A percentile compares a stretch with the other conserved stretches of the same genome.
Evolutionary conservation across 2,113 vertebrate species (phyloP).

Genomic region (Pavo muticus): DNA sequence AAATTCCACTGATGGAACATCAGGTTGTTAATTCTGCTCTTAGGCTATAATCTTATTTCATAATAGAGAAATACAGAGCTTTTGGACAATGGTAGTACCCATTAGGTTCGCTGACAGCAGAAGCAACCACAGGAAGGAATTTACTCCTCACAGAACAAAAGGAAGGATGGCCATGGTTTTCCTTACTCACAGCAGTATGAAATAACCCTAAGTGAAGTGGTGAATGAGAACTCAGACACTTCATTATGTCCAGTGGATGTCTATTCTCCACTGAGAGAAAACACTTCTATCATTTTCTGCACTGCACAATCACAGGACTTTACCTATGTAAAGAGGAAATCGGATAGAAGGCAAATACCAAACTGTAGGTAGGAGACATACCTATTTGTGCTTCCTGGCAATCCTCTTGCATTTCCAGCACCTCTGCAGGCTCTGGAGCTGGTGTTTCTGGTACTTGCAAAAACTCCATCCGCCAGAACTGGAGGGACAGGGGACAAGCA

Average conservation of each 20-base stretch:
- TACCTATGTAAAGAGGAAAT: accelerated
- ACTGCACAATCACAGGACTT: background rate
- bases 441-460: slow-evolving; percentile 98
- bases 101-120: accelerated
- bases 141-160: background rate
- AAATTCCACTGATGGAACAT: background rate
- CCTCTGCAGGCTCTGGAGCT: slow-evolving; percentile 89
- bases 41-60: background rate
- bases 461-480: slow-evolving; percentile 99
- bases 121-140: background rate
- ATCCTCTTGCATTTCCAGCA: slow-evolving; percentile 89
- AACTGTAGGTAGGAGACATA: slow-evolving; percentile 57
- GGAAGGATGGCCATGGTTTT: accelerated
- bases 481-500: background rate
- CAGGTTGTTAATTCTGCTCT: background rate
- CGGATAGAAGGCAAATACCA: background rate
- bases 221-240: background rate
- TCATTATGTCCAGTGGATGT: background rate
- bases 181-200: background rate
- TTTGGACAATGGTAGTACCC: background rate
- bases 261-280: background rate
- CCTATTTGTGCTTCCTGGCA: slow-evolving; percentile 92
- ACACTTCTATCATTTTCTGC: background rate
- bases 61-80: background rate
- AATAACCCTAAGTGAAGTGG: background rate